Evolutionary conservation across 2,888 invertebrate genomes (phyloP).

Genomic region (Epirrhoe alternata): DNA sequence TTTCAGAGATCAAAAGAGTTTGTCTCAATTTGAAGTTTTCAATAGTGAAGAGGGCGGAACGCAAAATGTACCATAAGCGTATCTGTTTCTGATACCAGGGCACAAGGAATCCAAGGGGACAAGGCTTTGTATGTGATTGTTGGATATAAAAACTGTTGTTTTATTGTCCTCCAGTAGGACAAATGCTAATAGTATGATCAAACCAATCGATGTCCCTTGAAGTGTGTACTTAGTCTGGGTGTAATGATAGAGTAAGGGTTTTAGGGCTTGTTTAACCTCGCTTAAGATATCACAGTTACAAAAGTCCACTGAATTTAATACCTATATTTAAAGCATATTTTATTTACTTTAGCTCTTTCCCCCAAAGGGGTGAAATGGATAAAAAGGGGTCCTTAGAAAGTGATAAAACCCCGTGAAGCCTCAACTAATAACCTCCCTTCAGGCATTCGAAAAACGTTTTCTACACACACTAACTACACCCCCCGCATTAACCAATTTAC

Average conservation of each 20-base stretch:
- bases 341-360: not conserved
- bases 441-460: slow-evolving; percentile 34
- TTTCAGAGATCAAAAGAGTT: not conserved
- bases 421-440: slow-evolving; percentile 34
- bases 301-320: not conserved
- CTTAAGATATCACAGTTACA: too few species aligned
- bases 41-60: not conserved
- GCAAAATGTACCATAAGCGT: too few species aligned
- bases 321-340: not conserved
- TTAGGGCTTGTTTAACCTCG: too few species aligned
- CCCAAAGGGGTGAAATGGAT: slow-evolving; percentile 5
- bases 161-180: too few species aligned
- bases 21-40: not conserved
- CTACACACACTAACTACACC: slow-evolving; percentile 37
- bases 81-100: too few species aligned
- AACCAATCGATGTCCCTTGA: too few species aligned
- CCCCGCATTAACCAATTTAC: slow-evolving; percentile 59
- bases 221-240: too few species aligned
- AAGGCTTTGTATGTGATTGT: too few species aligned
- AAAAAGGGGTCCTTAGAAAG: slow-evolving; percentile 22
- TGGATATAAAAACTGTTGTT: too few species aligned
- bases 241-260: too few species aligned
- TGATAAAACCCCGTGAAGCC: slow-evolving; percentile 31
- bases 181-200: too few species aligned
- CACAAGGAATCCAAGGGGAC: too few species aligned